Evolutionary conservation across 2,888 invertebrate genomes (phyloP), one percentile per base, ranked within the genome.

Genomic region (Tricholauxania praeusta): DNA sequence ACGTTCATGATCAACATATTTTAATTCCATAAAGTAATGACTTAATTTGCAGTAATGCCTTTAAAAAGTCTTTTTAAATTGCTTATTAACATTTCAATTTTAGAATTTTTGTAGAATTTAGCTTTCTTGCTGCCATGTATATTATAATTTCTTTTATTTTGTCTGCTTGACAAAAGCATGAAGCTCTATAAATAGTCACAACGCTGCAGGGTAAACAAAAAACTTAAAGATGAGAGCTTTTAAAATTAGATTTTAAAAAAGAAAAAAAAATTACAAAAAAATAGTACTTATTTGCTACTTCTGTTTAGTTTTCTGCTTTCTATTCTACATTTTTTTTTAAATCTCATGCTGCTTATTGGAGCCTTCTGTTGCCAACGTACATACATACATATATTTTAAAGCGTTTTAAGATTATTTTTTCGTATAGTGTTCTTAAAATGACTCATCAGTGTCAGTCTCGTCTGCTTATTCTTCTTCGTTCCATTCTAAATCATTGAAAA

Each of bases 161-260:
- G 8, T 28, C 51, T 51, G 49, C 49, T 39, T 49, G 51, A 64
- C 49, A 51, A 49, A n/a, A n/a, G 22, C 28, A 51, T 49, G 28
- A 15, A 39, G 15, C 15, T 7, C 64, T 64, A 51, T 51, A 51
- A 64, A 64, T 64, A 67, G 39, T 15, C 17, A 28, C 39, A 12
- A 66, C 17, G 14, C 53, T 67, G 55, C 47, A 67, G 67, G 48
- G 32, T 47, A 39, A 67, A 67, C 17, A 67, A 53, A 17, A 47
- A 48, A 32, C 12, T 47, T 32, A 28, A 39, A 67, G 39, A 67
- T 22, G 55, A 57, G 39, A 39, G 55, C 39, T 53, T 19, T 66
- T 32, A 39, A 39, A 67, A 55, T 67, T 55, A 55, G 53, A 67
- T 48, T 53, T n/a, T 65, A n/a, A 49, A 52, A 22, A 65, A 3